Base-by-base conservation (phyloP, 2,113 vertebrate species). In the Megaleporinus macrocephalus region DNA sequence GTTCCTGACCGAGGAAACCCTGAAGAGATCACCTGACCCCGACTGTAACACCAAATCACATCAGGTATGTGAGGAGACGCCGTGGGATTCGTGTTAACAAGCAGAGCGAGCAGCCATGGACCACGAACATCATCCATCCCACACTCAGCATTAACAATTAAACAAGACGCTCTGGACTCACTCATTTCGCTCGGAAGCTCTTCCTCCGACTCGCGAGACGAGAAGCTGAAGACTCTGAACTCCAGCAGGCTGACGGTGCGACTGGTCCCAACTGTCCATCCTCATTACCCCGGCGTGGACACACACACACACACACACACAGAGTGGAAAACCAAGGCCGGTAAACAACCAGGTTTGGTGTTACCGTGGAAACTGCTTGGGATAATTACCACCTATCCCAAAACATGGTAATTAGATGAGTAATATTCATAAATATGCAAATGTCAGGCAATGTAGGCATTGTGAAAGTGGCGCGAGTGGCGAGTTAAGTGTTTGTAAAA, bases 71-170 rank as follows among this genome's bases (percentile, higher is more conserved):
- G 84, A 90, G 88, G 91, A 90, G 79, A 88, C 81, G 89, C 88
- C 90, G 70, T 84, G 90, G 90, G 93, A 93, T 85, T 84, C 69
- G 20, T 92, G 91, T 92, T 93, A 93, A 93, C 91, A 92, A 93
- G 90, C 81, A 91, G 87, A 91, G 88, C 84, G 79, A 88, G 88
- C 90, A 88, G 90, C 84, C 88, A 86, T 85, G 89, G 81, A 93
- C 86, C 85, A 88, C 84, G 88, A 92, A 90, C 89, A 91, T 90
- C 92, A 92, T 91, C 91, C 92, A 92, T 91, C 91, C 89, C 90
- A 91, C 88, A 88, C 91, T 90, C 87, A 86, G 89, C 89, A 93
- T 93, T 93, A 94, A 94, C 91, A 94, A 94, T 94, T 93, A 92
- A 94, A 91, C 91, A 92, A 89, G 86, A 88, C 81, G 83, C 85